Conservation (phyloP, 2,888 invertebrate genomes). For the Notocelia uddmanniana region DNA sequence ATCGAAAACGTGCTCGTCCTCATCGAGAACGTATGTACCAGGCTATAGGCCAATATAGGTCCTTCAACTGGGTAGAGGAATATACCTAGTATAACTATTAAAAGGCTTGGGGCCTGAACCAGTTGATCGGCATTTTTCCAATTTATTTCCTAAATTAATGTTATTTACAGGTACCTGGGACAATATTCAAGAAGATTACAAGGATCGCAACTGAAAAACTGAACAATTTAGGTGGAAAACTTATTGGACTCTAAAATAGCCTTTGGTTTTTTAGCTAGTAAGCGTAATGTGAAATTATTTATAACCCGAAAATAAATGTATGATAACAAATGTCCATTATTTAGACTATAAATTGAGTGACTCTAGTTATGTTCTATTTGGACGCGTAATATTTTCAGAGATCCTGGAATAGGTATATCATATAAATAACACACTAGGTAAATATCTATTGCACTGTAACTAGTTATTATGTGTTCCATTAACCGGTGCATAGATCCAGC, state of each 20-base stretch:
- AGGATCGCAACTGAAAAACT: constrained; percentile 82
- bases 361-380: not conserved
- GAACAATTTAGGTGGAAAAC: constrained; percentile 84
- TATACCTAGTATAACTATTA: too few species aligned
- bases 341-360: not conserved
- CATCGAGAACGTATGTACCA: too few species aligned
- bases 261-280: not conserved
- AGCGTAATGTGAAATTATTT: constrained; percentile 1
- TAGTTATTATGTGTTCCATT: too few species aligned
- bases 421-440: too few species aligned
- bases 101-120: too few species aligned
- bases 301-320: not conserved
- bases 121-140: not conserved
- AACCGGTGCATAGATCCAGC: too few species aligned
- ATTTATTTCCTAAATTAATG: constrained; percentile 11
- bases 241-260: constrained; percentile 81
- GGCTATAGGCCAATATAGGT: too few species aligned
- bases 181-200: constrained; percentile 79
- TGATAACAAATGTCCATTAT: not conserved
- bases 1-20: too few species aligned
- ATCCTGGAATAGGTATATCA: too few species aligned
- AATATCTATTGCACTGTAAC: too few species aligned
- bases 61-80: too few species aligned
- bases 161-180: constrained; percentile 81
- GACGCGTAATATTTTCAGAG: not conserved